Percentiles rank a stretch among this genome's conserved stretches.
Conservation (phyloP, 2,113 vertebrate species). For the Mola mola region DNA sequence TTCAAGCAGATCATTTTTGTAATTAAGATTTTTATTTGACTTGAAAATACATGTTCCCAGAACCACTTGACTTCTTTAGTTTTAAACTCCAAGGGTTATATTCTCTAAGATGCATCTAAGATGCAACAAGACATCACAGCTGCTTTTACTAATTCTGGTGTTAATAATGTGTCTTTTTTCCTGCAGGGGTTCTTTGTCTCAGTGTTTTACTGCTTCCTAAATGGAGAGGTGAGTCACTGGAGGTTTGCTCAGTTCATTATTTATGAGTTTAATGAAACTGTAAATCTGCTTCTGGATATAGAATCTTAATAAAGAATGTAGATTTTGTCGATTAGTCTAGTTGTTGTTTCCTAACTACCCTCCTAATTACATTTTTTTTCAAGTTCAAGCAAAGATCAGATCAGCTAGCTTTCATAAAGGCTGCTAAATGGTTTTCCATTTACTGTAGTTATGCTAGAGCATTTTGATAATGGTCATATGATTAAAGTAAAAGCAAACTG, state of each 20-base stretch:
- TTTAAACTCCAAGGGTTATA: too few relatives aligned
- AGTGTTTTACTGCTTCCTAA: constrained; percentile 99
- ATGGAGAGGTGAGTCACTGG: constrained; percentile 91
- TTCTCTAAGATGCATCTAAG: constrained; percentile 15
- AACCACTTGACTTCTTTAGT: too few relatives aligned
- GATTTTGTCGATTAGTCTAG: constrained; percentile 1
- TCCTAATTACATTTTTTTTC: background rate
- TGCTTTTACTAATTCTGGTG: constrained; percentile 1
- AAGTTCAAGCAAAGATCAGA: constrained; percentile 3
- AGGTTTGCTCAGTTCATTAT: constrained; percentile 22
- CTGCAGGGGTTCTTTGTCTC: constrained; percentile 98
- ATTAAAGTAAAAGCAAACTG: constrained; percentile 31
- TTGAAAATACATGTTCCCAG: too few relatives aligned
- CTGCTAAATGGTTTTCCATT: background rate
- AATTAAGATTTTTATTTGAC: background rate
- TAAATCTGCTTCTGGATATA: constrained; percentile 30
- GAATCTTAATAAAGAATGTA: constrained; percentile 11
- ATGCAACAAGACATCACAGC: background rate
- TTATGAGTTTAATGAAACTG: constrained; percentile 28
- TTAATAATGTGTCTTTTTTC: constrained; percentile 53
- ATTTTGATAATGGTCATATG: constrained; percentile 1
- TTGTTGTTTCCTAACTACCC: background rate
- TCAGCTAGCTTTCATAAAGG: background rate
- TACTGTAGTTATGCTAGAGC: background rate
- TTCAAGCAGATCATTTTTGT: background rate